phyloP scores from a whole-genome alignment of 1,140 invertebrate species.

The Amyelois transitella region DNA sequence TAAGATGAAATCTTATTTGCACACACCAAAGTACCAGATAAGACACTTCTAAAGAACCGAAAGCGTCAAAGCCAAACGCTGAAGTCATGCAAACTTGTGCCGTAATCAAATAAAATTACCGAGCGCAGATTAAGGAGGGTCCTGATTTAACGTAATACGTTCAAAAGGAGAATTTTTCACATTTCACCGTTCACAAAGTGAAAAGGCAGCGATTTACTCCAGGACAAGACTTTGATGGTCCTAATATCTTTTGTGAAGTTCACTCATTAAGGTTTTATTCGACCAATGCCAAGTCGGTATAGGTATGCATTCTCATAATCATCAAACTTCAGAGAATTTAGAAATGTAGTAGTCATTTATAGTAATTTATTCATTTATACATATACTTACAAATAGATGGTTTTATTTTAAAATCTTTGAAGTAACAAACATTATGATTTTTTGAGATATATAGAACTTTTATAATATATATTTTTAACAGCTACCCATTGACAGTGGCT shows the following conservation, averaged over 20 bases:
- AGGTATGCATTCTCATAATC: neutral
- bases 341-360: no score
- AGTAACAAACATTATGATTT: no score
- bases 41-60: neutral
- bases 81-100: constrained; percentile 15
- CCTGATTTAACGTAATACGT: constrained; percentile 30
- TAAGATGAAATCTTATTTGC: no score
- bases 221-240: constrained; percentile 21
- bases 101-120: constrained; percentile 31
- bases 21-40: neutral
- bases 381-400: no score
- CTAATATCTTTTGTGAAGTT: constrained; percentile 21
- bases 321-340: neutral
- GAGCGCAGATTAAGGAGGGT: constrained; percentile 18
- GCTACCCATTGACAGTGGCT: no score
- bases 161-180: constrained; percentile 20
- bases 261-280: constrained; percentile 19
- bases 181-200: constrained; percentile 17
- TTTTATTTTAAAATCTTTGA: no score
- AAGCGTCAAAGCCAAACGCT: constrained; percentile 4
- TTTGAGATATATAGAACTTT: no score
- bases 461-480: no score
- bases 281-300: neutral
- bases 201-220: neutral
- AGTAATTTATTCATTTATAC: no score